Evolutionary conservation across 1,140 invertebrate genomes (phyloP).

Genomic region (Pomphorhynchus laevis): DNA sequence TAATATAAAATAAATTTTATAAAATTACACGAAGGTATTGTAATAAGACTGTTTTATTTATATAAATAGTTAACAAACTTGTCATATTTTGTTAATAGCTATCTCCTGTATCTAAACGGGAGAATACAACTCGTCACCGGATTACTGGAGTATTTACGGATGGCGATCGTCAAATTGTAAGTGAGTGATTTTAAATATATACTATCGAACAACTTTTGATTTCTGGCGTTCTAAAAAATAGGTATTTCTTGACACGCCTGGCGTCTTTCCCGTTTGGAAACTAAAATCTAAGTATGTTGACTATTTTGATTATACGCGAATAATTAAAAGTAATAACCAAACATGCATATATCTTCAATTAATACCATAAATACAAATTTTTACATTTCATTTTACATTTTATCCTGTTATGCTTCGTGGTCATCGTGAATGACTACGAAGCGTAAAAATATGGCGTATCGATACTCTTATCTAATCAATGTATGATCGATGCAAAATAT

Average conservation of each 20-base stretch:
- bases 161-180: conserved; percentile 39
- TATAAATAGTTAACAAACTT: not conserved
- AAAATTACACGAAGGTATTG: too few species aligned
- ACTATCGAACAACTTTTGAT: not conserved
- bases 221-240: not conserved
- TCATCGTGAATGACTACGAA: too few species aligned
- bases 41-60: too few species aligned
- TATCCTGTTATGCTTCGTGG: too few species aligned
- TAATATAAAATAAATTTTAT: too few species aligned
- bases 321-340: too few species aligned
- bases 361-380: too few species aligned
- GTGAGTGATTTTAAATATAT: not conserved
- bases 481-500: too few species aligned
- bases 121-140: conserved; percentile 45
- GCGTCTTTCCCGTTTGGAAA: conserved; percentile 31
- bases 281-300: conserved; percentile 25
- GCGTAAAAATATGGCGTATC: too few species aligned
- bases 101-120: conserved; percentile 45
- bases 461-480: too few species aligned
- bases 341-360: too few species aligned
- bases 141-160: conserved; percentile 33
- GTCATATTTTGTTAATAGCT: conserved; percentile 25
- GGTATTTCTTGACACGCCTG: conserved; percentile 43
- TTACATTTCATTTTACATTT: too few species aligned
- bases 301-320: not conserved